Evolutionary conservation across 1,140 invertebrate genomes (phyloP), one percentile per base, ranked within the genome.

Genomic region (Glossosoma conforme): DNA sequence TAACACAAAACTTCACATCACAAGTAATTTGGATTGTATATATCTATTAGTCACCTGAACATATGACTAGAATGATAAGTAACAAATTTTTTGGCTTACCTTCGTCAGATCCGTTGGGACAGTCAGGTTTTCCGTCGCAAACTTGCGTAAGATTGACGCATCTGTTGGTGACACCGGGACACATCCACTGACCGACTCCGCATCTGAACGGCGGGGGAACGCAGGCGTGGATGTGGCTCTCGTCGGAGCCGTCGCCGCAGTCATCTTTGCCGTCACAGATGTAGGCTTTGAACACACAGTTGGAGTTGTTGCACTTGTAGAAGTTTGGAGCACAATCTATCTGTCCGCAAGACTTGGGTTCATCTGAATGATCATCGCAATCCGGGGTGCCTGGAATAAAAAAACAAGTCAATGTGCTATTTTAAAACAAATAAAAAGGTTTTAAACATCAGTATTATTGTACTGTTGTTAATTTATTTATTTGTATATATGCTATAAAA

Each of bases 201-300:
- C 92, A 95, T 50, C 77, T 83, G 70, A 83, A 87, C 2, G 81
- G 78, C 3, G 87, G 87, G 17, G 85, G 79, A 2, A 78, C 78
- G 60, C 88, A 91, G 9, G 87, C 88, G 61, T 89, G 87, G 19
- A 78, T 61, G 1, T 75, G 60, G 32, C 91, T 85, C 72, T 99
- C 97, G 68, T 99, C 96, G 0, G 88, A 91, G 38, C 84, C 83
- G 69, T 98, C 96, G 0, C 89, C 90, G 67, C 97, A 99, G 67
- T 98, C 95, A 66, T 97, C 87, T 58, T 87, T 85, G 0, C 92
- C 92, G 66, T 99, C 95, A 70, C 97, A 99, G 19, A 98, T 87
- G 70, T 94, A 93, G 0, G 91, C 84, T 63, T 91, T 90, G 68
- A 92, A 93, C 1, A 99, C 83, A 65, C 96, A 99, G 15, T 87